Evolutionary conservation across 2,113 vertebrate species (phyloP).

Genomic region (Nibea coibor): DNA sequence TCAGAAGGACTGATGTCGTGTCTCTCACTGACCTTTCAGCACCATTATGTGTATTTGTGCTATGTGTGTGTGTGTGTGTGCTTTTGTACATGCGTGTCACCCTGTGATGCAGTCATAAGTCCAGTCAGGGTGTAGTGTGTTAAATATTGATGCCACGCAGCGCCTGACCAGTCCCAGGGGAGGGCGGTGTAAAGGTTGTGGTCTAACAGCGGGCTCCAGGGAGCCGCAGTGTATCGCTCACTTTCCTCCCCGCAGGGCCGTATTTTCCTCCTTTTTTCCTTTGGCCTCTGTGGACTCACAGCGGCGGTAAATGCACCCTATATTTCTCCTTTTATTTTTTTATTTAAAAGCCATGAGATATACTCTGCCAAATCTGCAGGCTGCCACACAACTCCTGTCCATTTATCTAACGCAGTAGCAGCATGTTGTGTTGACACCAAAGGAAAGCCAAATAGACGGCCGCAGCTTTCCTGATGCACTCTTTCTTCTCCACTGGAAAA

Average conservation of each 20-base stretch:
- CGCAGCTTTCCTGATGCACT: slow-evolving; percentile 1
- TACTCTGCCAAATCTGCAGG: slow-evolving; percentile 46
- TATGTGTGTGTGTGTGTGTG: slow-evolving; percentile 12
- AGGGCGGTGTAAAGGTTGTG: slow-evolving; percentile 67
- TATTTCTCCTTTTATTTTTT: slow-evolving; percentile 29
- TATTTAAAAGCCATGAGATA: slow-evolving; percentile 46
- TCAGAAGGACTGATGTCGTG: slow-evolving; percentile 6
- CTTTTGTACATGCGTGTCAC: slow-evolving; percentile 10
- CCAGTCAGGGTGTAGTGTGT: slow-evolving; percentile 53
- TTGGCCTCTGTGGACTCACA: slow-evolving; percentile 33
- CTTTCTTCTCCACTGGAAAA: slow-evolving; percentile 31
- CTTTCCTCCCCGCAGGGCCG: slow-evolving; percentile 49
- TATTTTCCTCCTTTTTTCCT: slow-evolving; percentile 15
- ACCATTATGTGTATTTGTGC: background rate
- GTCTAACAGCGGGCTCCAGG: slow-evolving; percentile 54
- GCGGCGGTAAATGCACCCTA: slow-evolving; percentile 47
- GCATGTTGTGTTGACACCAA: slow-evolving; percentile 49
- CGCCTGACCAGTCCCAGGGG: slow-evolving; percentile 52
- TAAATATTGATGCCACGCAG: slow-evolving; percentile 70
- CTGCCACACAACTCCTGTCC: slow-evolving; percentile 35
- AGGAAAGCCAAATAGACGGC: slow-evolving; percentile 35
- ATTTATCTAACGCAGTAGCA: slow-evolving; percentile 35
- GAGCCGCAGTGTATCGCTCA: slow-evolving; percentile 46
- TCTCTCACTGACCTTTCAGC: slow-evolving; percentile 49
- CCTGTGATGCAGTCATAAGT: slow-evolving; percentile 38